Conservation (phyloP, 2,797 vertebrate species). For the Myotis myotis region DNA sequence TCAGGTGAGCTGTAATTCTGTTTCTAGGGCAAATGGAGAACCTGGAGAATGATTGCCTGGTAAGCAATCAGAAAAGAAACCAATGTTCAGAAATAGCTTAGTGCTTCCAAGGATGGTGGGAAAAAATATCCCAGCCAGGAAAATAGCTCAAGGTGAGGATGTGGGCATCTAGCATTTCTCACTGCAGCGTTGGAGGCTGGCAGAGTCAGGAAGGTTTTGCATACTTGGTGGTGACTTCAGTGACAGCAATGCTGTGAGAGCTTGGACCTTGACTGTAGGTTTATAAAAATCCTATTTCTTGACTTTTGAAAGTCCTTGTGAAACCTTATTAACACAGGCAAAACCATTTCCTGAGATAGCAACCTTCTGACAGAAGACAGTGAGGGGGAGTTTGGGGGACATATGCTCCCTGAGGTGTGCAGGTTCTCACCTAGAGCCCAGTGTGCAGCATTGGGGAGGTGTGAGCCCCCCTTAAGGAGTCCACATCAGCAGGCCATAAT, state of each 20-base stretch:
- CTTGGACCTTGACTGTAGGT: neutral
- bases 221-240: neutral
- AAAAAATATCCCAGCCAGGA: constrained; percentile 70
- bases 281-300: constrained; percentile 34
- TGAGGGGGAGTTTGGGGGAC: neutral
- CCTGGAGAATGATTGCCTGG: constrained; percentile 72
- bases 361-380: neutral
- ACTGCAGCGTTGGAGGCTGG: neutral
- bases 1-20: neutral
- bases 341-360: neutral
- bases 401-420: neutral
- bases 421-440: neutral
- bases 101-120: constrained; percentile 58
- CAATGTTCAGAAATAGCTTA: constrained; percentile 74
- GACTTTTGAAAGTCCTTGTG: constrained; percentile 12
- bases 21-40: constrained; percentile 54
- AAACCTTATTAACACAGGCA: neutral
- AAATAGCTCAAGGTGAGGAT: constrained; percentile 70
- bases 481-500: neutral
- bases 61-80: constrained; percentile 76
- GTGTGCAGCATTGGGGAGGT: neutral
- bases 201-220: neutral
- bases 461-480: neutral
- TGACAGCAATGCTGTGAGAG: neutral
- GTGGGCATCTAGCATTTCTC: constrained; percentile 30